A percentile compares a stretch with the other conserved stretches of the same genome.
Conservation (phyloP, 1,140 invertebrate species). For the Trachymyrmex cornetzi region DNA sequence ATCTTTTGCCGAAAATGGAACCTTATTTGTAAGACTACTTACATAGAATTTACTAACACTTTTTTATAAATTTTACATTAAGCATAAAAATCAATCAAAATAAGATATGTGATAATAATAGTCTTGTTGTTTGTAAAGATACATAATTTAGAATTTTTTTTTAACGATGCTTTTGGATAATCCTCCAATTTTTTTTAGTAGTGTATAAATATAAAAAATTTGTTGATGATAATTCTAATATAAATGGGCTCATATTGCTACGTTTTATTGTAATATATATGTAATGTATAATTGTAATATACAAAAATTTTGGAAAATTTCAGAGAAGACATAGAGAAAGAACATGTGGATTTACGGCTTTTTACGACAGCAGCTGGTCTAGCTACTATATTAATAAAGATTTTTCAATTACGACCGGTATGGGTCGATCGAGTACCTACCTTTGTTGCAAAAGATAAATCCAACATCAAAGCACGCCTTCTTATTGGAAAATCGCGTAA, state of each 20-base stretch:
- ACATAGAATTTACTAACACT: constrained; percentile 33
- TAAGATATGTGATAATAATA: neutral
- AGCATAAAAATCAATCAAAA: neutral
- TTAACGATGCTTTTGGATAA: too few species aligned
- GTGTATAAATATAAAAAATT: neutral
- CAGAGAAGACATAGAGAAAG: constrained; percentile 91
- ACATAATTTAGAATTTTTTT: too few species aligned
- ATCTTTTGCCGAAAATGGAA: constrained; percentile 91
- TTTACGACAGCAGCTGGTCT: constrained; percentile 92
- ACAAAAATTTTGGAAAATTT: constrained; percentile 72
- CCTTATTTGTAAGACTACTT: constrained; percentile 88
- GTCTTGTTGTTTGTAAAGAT: neutral
- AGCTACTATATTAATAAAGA: constrained; percentile 92
- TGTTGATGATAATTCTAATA: neutral
- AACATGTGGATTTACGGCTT: constrained; percentile 89
- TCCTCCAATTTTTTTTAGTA: too few species aligned
- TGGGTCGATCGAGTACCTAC: constrained; percentile 91
- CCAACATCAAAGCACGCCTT: constrained; percentile 90
- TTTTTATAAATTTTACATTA: neutral
- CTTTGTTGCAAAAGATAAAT: constrained; percentile 95
- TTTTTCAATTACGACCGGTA: constrained; percentile 89
- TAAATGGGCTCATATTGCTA: neutral
- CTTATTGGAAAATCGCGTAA: constrained; percentile 92
- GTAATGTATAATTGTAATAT: neutral
- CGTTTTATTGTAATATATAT: constrained; percentile 15